These are phyloP conservation scores for Hassar affinis DNA, from an alignment of 2,113 vertebrate genomes.

Conservation along the genomic window DNA sequence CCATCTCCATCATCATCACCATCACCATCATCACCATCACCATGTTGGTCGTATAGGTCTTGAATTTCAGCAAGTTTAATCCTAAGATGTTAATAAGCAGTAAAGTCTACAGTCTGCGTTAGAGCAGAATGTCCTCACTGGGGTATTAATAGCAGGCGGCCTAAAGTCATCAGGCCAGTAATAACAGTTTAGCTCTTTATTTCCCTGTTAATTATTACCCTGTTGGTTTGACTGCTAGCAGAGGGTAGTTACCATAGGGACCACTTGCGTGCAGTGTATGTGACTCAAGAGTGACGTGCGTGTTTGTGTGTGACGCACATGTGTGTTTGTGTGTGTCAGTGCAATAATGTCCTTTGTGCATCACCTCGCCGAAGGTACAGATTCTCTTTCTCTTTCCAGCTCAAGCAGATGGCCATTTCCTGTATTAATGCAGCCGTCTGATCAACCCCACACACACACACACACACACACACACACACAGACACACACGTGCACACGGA, in stretches of 20 bases:
- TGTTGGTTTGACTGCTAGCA: conserved; percentile 72
- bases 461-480: neutral
- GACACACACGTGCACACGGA: too few relatives aligned
- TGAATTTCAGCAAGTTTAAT: neutral
- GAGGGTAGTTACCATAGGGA: conserved; percentile 75
- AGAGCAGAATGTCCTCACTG: neutral
- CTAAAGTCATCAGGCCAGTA: conserved; percentile 59
- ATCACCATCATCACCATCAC: too few relatives aligned
- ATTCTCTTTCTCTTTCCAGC: conserved; percentile 69
- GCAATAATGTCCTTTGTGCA: conserved; percentile 56
- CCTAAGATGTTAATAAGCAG: neutral
- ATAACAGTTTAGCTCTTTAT: conserved; percentile 66
- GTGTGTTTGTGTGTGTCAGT: conserved; percentile 21
- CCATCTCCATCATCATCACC: too few relatives aligned
- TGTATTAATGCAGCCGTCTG: conserved; percentile 62
- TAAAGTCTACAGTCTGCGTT: too few relatives aligned
- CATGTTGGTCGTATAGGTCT: neutral
- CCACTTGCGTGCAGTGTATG: conserved; percentile 60
- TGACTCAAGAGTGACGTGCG: conserved; percentile 58
- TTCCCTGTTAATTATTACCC: conserved; percentile 61
- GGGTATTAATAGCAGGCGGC: conserved; percentile 35
- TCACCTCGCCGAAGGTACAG: conserved; percentile 72
- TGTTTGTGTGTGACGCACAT: conserved; percentile 45
- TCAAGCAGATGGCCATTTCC: conserved; percentile 70
- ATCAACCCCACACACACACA: conserved; percentile 33